phyloP scores from a whole-genome alignment of 2,113 vertebrate species.

The Podarcis cretensis region DNA sequence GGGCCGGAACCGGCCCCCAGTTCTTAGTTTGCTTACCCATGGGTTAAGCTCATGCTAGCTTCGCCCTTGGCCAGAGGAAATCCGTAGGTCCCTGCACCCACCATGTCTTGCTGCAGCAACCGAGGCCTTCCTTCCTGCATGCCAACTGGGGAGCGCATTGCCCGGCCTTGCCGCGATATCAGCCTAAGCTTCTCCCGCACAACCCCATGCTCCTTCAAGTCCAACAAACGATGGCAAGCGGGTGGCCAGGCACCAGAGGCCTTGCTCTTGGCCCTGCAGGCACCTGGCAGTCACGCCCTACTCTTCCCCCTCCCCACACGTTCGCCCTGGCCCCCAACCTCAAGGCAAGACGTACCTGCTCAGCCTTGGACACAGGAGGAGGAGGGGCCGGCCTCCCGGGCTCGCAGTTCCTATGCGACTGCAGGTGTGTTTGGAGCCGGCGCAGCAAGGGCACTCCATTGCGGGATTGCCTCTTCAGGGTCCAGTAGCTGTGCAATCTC shows the following conservation, averaged over 20 bases:
- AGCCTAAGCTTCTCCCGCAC: background rate
- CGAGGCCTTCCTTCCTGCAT: background rate
- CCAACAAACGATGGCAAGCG: background rate
- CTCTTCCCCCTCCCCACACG: background rate
- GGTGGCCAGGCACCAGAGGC: background rate
- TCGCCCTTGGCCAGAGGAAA: no score
- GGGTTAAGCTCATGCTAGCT: background rate
- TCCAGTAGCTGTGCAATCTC: conserved; percentile 98
- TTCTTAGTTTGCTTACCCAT: no score
- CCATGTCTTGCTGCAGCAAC: background rate
- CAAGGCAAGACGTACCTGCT: conserved; percentile 4
- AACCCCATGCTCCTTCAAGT: background rate
- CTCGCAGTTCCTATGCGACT: conserved; percentile 94
- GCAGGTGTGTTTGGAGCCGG: conserved; percentile 95
- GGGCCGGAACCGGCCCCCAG: no score
- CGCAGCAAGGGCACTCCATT: conserved; percentile 96
- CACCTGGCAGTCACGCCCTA: background rate
- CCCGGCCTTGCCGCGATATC: background rate
- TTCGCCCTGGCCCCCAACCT: background rate
- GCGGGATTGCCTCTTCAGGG: conserved; percentile 95
- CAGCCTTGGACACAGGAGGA: conserved; percentile 22
- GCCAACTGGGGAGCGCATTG: background rate
- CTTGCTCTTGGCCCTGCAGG: background rate
- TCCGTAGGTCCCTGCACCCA: no score
- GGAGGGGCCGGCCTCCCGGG: conserved; percentile 73